Percentiles rank a stretch among this genome's conserved stretches.
Evolutionary conservation across 1,140 invertebrate species (phyloP).

Genomic region (Cataglyphis hispanica): DNA sequence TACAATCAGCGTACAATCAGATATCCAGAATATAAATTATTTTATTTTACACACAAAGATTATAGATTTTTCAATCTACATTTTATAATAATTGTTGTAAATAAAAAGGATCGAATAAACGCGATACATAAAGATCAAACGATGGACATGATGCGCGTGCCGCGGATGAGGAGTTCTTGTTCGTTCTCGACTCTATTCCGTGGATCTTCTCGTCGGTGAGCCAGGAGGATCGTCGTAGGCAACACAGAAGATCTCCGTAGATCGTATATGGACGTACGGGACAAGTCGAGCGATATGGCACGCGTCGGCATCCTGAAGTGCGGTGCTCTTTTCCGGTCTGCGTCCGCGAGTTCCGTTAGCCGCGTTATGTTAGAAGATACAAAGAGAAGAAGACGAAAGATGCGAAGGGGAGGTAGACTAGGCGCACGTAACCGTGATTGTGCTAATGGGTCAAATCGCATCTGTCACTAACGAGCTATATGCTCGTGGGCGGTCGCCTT

Average conservation of each 20-base stretch:
- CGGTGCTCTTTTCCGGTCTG: constrained; percentile 79
- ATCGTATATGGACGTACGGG: constrained; percentile 76
- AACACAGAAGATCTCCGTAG: constrained; percentile 16
- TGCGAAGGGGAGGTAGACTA: neutral
- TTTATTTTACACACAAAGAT: neutral
- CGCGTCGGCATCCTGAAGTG: constrained; percentile 79
- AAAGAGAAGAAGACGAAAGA: neutral
- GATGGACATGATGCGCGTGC: constrained; percentile 36
- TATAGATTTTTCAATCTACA: neutral
- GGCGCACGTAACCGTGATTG: constrained; percentile 69
- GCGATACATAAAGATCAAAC: neutral
- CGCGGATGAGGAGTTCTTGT: constrained; percentile 5
- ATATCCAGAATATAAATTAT: neutral
- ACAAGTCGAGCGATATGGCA: constrained; percentile 77
- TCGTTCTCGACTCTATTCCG: neutral
- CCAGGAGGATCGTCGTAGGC: constrained; percentile 51
- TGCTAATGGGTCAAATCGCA: constrained; percentile 79
- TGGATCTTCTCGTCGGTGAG: constrained; percentile 34
- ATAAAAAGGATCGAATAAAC: neutral
- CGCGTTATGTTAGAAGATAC: constrained; percentile 52
- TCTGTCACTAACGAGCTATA: constrained; percentile 66
- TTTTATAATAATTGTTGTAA: neutral
- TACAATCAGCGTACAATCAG: no score
- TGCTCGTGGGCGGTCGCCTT: constrained; percentile 44
- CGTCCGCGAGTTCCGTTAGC: constrained; percentile 74